These are phyloP conservation scores for Drosophila trapezifrons DNA, from an alignment of 1,140 invertebrate genomes.

Conservation along the genomic window DNA sequence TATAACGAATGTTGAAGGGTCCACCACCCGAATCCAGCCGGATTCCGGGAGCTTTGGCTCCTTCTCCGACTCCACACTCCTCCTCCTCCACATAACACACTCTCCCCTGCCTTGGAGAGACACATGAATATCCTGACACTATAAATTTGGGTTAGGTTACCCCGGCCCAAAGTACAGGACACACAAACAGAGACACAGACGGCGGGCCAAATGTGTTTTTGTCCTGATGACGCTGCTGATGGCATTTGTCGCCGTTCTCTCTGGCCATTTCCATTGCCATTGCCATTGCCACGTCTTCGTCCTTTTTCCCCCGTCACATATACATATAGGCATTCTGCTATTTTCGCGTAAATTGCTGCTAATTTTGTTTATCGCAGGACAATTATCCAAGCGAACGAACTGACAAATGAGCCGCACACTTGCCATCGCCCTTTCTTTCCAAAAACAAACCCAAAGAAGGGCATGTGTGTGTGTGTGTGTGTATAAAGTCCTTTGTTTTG, in stretches of 20 bases:
- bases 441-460: constrained; percentile 23
- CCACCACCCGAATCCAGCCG: constrained; percentile 7
- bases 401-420: constrained; percentile 81
- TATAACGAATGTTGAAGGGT: constrained; percentile 74
- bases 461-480: constrained; percentile 10
- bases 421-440: neutral
- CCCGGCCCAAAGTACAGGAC: neutral
- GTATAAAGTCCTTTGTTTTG: constrained; percentile 11
- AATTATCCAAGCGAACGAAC: constrained; percentile 83
- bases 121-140: constrained; percentile 74
- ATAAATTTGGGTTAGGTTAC: constrained; percentile 59
- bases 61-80: constrained; percentile 2
- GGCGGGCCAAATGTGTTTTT: constrained; percentile 41
- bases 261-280: constrained; percentile 41
- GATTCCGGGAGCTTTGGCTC: constrained; percentile 1
- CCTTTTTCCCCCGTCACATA: constrained; percentile 14
- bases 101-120: constrained; percentile 14
- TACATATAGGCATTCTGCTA: constrained; percentile 53
- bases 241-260: constrained; percentile 71
- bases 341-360: constrained; percentile 83
- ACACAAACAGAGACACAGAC: neutral
- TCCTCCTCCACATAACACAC: no score
- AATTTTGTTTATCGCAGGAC: constrained; percentile 84
- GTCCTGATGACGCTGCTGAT: constrained; percentile 56
- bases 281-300: constrained; percentile 1